Conservation (phyloP, 92 coral and sea anemone genomes). For the Galaxea fascicularis region DNA sequence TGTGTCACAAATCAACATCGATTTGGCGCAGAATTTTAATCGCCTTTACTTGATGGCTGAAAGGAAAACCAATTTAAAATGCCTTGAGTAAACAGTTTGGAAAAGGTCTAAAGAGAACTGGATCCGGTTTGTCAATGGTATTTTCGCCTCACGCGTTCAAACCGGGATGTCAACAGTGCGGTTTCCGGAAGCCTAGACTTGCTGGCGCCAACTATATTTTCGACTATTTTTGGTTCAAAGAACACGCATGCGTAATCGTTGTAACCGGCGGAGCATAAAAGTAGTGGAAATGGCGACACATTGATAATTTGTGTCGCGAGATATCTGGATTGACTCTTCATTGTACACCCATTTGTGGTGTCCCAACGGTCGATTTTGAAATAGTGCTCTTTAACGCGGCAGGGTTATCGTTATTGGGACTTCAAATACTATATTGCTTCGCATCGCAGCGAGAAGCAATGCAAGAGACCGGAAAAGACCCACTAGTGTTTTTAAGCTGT, state of each 20-base stretch:
- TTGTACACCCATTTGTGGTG: not conserved
- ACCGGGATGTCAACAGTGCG: slow-evolving; percentile 33
- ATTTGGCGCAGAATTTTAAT: not conserved
- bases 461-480: not conserved
- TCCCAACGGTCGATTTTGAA: slow-evolving; percentile 3
- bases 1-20: not conserved
- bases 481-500: not conserved
- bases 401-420: not conserved
- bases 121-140: slow-evolving; percentile 39
- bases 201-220: slow-evolving; percentile 68
- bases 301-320: slow-evolving; percentile 16
- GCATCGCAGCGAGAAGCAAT: not conserved
- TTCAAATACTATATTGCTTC: not conserved
- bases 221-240: slow-evolving; percentile 50
- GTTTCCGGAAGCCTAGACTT: slow-evolving; percentile 70
- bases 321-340: not conserved
- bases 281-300: not conserved
- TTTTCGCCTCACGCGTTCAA: slow-evolving; percentile 39
- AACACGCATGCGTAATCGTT: slow-evolving; percentile 14
- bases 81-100: slow-evolving; percentile 32
- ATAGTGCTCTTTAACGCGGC: not conserved
- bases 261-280: not conserved
- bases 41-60: not conserved
- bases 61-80: slow-evolving; percentile 7
- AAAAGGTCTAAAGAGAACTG: not conserved